phyloP scores from a whole-genome alignment of 2,888 invertebrate genomes.

The Electrophaes corylata region DNA sequence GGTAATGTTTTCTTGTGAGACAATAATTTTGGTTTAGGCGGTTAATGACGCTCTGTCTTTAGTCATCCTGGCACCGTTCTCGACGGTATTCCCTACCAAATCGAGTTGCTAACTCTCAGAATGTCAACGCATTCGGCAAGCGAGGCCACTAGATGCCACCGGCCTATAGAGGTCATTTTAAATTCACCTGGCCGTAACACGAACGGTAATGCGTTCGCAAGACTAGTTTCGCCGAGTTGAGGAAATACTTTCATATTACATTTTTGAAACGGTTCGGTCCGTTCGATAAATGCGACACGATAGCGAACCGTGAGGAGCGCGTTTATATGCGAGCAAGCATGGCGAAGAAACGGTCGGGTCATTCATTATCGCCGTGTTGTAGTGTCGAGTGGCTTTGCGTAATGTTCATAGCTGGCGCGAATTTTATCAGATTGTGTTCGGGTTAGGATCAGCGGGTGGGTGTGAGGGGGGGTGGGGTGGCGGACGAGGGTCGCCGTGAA shows the following conservation, averaged over 20 bases:
- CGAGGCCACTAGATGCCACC: conserved; percentile 82
- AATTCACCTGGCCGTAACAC: conserved; percentile 82
- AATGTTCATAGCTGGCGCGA: conserved; percentile 83
- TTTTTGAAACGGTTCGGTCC: conserved; percentile 60
- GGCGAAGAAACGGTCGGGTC: conserved; percentile 68
- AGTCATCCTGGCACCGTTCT: conserved; percentile 80
- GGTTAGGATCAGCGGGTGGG: conserved; percentile 79
- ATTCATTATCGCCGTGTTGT: conserved; percentile 78
- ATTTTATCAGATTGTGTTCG: conserved; percentile 83
- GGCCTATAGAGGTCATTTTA: conserved; percentile 84
- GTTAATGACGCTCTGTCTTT: conserved; percentile 72
- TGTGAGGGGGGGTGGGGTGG: conserved; percentile 56
- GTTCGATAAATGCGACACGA: conserved; percentile 66
- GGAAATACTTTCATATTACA: conserved; percentile 83
- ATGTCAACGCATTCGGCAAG: conserved; percentile 79
- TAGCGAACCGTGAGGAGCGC: conserved; percentile 57
- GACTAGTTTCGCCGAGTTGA: conserved; percentile 83
- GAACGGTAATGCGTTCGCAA: conserved; percentile 81
- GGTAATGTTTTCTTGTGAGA: conserved; percentile 68
- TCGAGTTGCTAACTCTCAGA: conserved; percentile 80
- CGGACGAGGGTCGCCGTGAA: conserved; percentile 62
- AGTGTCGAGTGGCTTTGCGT: conserved; percentile 79
- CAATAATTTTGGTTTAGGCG: conserved; percentile 66
- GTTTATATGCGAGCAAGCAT: conserved; percentile 59
- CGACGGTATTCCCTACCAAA: conserved; percentile 63